Percentiles rank a stretch among this genome's conserved stretches.
Evolutionary conservation across 2,797 vertebrate species (phyloP).

Genomic region (Numenius phaeopus): DNA sequence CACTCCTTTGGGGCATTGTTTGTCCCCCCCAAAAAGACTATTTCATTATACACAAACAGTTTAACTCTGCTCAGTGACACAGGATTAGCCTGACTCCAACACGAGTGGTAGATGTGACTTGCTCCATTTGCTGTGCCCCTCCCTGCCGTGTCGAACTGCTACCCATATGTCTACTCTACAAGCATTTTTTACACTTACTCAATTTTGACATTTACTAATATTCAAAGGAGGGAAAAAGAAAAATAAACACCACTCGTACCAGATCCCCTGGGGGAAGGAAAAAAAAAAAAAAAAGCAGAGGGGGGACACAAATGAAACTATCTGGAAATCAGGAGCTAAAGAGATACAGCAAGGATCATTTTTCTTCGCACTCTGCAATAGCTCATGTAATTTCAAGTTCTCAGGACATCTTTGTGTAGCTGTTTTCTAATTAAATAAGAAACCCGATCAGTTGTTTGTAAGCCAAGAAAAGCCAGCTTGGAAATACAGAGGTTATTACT

Average conservation of each 20-base stretch:
- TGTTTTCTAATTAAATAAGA: constrained; percentile 42
- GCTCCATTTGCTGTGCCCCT: background rate
- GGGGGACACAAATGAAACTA: background rate
- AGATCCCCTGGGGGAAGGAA: background rate
- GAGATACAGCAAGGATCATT: background rate
- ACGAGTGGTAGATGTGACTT: background rate
- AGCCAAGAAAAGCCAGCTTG: constrained; percentile 2
- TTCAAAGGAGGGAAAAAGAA: background rate
- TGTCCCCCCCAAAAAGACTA: background rate
- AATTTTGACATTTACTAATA: background rate
- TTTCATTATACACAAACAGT: background rate
- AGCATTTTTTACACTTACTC: background rate
- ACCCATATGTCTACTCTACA: background rate
- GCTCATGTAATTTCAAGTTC: background rate
- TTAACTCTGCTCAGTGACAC: background rate
- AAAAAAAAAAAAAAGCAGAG: background rate
- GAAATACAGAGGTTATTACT: constrained; percentile 32
- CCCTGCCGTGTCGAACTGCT: background rate
- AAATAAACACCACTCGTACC: background rate
- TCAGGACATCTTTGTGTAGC: constrained; percentile 4
- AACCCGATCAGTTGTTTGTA: constrained; percentile 26
- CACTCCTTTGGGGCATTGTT: background rate
- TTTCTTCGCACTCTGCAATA: background rate
- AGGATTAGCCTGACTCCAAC: background rate
- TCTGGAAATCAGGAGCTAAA: background rate